Conservation (phyloP, 2,888 invertebrate genomes). For the Malthinus seriepunctatus region DNA sequence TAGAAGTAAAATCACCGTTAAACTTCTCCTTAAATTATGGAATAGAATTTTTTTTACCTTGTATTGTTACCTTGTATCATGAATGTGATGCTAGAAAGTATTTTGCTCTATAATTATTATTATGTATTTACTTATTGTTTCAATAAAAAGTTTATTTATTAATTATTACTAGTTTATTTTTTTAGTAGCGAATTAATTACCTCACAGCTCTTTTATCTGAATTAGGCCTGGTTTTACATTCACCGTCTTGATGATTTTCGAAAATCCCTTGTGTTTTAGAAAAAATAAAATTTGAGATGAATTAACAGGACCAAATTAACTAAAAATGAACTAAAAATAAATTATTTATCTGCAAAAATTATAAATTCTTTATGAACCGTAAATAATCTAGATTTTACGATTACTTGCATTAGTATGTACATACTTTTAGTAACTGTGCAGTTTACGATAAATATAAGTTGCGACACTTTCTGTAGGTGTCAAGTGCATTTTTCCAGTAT, state of each 20-base stretch:
- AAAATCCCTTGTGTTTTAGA: conserved; percentile 62
- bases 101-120: too few relatives aligned
- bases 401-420: conserved; percentile 73
- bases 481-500: conserved; percentile 80
- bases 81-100: too few relatives aligned
- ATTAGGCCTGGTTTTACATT: conserved; percentile 65
- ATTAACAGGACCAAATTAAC: conserved; percentile 76
- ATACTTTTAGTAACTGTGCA: conserved; percentile 76
- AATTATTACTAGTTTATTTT: too few relatives aligned
- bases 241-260: conserved; percentile 68
- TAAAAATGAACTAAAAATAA: not conserved
- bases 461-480: conserved; percentile 71
- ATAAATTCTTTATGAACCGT: conserved; percentile 72
- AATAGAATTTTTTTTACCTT: too few relatives aligned
- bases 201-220: conserved; percentile 62
- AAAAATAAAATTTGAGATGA: conserved; percentile 91
- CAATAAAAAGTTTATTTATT: conserved; percentile 46
- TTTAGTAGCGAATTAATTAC: conserved; percentile 57
- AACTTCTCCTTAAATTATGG: too few relatives aligned
- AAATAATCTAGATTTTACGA: conserved; percentile 62
- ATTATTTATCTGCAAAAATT: conserved; percentile 56
- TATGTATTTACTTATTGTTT: conserved; percentile 65
- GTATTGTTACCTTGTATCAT: too few relatives aligned
- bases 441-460: conserved; percentile 83
- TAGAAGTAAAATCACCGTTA: too few relatives aligned